A percentile compares a stretch with the other conserved stretches of the same genome.
phyloP scores from a whole-genome alignment of 1,140 invertebrate genomes.

The Mactra quadrangularis region DNA sequence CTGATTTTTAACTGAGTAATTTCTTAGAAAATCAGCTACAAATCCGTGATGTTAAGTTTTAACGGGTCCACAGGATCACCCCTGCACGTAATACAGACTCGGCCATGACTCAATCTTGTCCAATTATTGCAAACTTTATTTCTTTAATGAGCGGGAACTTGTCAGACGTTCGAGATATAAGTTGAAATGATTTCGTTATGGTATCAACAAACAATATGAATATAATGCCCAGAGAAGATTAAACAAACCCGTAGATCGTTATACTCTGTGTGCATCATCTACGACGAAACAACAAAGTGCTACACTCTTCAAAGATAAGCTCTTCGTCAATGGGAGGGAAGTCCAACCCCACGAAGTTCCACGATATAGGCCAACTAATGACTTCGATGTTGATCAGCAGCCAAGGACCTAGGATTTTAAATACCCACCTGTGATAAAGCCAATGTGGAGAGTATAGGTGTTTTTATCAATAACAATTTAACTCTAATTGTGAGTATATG shows the following conservation, averaged over 20 bases:
- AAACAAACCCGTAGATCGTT: background rate
- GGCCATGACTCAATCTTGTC: no score
- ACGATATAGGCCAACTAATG: background rate
- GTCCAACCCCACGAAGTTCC: background rate
- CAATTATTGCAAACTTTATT: background rate
- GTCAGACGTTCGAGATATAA: background rate
- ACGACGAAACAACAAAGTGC: background rate
- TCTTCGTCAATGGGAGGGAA: slow-evolving; percentile 2
- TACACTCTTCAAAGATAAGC: background rate
- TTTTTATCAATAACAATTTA: background rate
- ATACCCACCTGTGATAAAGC: background rate
- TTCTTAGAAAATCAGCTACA: no score
- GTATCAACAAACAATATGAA: background rate
- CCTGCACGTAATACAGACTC: no score
- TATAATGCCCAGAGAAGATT: slow-evolving; percentile 8
- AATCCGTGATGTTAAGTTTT: no score
- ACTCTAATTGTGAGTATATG: background rate
- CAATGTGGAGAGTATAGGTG: background rate
- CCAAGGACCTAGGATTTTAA: background rate
- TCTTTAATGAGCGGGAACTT: background rate
- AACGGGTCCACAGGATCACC: no score
- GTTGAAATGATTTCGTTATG: background rate
- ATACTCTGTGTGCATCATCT: background rate
- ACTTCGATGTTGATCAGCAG: background rate
- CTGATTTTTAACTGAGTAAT: no score